Percentiles rank a stretch among this genome's conserved stretches.
These are phyloP conservation scores for Cebus imitator DNA, from an alignment of 2,113 vertebrate genomes.

Conservation along the genomic window DNA sequence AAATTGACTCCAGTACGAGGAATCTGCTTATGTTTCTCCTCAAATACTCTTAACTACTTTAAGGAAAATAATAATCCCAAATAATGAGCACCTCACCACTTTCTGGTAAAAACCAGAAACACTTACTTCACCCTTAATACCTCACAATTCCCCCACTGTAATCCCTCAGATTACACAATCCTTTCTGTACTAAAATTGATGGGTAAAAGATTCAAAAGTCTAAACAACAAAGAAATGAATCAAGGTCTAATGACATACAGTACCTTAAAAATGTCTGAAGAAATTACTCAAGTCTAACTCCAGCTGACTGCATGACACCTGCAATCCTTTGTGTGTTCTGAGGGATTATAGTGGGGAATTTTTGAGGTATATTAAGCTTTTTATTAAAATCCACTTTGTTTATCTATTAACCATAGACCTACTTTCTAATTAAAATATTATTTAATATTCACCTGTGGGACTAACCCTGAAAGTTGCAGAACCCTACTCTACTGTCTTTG, in stretches of 20 bases:
- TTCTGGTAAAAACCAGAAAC: neutral
- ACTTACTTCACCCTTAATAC: neutral
- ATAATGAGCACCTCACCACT: neutral
- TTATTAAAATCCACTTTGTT: neutral
- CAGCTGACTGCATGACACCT: neutral
- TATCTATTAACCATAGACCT: neutral
- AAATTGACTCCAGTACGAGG: neutral
- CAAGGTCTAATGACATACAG: neutral
- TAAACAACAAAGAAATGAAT: neutral
- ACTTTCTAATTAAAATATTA: neutral
- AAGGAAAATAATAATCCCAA: neutral
- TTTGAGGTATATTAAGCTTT: no score
- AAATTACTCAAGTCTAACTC: neutral
- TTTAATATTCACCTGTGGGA: neutral
- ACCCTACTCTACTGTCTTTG: neutral
- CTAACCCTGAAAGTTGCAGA: neutral
- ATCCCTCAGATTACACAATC: neutral
- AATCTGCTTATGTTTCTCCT: neutral
- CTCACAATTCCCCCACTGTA: neutral
- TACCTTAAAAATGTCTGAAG: neutral
- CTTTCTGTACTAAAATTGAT: neutral
- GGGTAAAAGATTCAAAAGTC: neutral
- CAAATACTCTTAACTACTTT: neutral
- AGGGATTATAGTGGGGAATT: no score
- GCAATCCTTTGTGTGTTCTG: no score